Base-by-base conservation (phyloP, 2,797 vertebrate species). In the Myotis pilosus region DNA sequence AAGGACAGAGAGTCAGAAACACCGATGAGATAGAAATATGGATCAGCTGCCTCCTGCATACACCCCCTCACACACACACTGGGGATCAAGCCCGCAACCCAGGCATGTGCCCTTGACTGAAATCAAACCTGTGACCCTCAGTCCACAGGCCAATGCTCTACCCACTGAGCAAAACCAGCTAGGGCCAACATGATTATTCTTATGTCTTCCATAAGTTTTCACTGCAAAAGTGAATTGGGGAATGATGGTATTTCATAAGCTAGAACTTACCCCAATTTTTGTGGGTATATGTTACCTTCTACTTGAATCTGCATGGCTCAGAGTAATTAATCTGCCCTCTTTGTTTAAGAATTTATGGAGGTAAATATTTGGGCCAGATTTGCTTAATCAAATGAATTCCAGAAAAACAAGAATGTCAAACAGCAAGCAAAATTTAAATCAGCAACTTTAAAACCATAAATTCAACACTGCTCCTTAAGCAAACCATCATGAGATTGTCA, bases 401-500 rank as follows among this genome's bases (percentile, higher is more conserved):
- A 0, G 96, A 97, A 97, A 98, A 98, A 97, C 55, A 94, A 97
- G 51, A 90, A 87, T 38, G 64, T 51, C 36, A 71, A 95, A 81
- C 38, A 94, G 94, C 97, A 98, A 98, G 96, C 96, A 97, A 47
- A 92, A 97, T 96, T 98, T 97, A 96, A 97, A 98, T 97, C 81
- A 97, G 95, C 82, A 97, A 97, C 97, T 98, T 97, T 95, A 97
- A 97, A 96, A 55, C 93, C 85, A 94, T 84, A 22, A 96, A 97
- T 97, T 95, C 87, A 95, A 71, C 95, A 96, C 94, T 96, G 93
- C 96, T 97, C 96, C 93, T 97, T 97, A 97, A 86, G 95, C 96
- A 97, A 98, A 97, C 91, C 96, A 95, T 96, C 95, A 91, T 85
- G 79, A 94, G 94, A 90, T 92, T 89, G 91, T 95, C 95, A 97